Conservation (phyloP, 2,113 vertebrate species). For the Sander vitreus region DNA sequence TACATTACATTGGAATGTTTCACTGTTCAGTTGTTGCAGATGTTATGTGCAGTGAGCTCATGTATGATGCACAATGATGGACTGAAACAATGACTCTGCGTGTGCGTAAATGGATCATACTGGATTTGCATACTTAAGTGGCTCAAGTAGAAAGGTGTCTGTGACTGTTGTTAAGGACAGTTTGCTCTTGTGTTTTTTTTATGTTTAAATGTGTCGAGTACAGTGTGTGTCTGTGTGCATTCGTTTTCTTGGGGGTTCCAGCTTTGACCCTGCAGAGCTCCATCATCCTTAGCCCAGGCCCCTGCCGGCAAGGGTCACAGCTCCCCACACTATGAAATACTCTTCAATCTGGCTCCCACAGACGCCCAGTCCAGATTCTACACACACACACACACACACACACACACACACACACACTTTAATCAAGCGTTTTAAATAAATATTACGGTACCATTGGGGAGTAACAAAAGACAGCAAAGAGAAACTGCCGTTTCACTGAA, state of each 20-base stretch:
- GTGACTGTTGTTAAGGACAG: conserved; percentile 19
- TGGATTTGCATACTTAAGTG: conserved; percentile 43
- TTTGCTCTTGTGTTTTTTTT: conserved; percentile 10
- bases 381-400: background rate
- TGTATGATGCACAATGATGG: conserved; percentile 37
- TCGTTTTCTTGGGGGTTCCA: conserved; percentile 21
- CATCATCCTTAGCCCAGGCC: conserved; percentile 34
- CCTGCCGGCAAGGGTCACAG: conserved; percentile 53
- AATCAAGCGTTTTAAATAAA: conserved; percentile 28
- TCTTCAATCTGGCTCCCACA: conserved; percentile 12
- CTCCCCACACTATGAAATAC: conserved; percentile 38
- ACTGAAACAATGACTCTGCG: conserved; percentile 31
- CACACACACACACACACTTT: background rate
- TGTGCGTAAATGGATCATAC: conserved; percentile 24
- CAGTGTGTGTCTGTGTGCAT: background rate
- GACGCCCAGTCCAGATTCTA: background rate
- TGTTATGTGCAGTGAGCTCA: conserved; percentile 19
- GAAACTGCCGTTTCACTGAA: background rate
- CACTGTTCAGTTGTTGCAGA: conserved; percentile 37
- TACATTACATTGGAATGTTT: conserved; percentile 45
- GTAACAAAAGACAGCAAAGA: background rate
- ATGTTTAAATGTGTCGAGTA: background rate
- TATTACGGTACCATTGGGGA: background rate
- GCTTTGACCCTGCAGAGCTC: conserved; percentile 24
- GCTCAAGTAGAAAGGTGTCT: conserved; percentile 29